These are phyloP conservation scores for Trichonephila clavata DNA, from an alignment of 1,140 invertebrate genomes.

Conservation along the genomic window DNA sequence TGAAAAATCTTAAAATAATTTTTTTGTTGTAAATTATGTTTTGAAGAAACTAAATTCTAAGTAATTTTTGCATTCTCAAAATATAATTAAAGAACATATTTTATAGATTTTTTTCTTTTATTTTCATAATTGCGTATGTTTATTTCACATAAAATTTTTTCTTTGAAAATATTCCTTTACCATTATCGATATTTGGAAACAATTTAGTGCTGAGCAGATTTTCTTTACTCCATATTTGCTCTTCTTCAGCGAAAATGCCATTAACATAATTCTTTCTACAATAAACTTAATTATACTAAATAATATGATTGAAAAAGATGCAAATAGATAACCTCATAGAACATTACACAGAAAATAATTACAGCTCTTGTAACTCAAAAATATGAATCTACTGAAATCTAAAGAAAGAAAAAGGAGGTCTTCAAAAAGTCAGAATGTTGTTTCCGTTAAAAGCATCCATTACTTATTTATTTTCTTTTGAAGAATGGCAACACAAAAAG, in stretches of 20 bases:
- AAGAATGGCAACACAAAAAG: background rate
- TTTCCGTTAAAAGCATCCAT: slow-evolving; percentile 9
- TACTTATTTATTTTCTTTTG: slow-evolving; percentile 28
- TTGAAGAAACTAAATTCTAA: no score
- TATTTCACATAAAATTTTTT: no score
- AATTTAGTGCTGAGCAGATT: no score
- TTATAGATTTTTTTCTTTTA: no score
- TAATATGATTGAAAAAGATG: background rate
- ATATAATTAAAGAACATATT: no score
- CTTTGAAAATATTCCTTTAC: no score
- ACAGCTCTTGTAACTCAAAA: background rate
- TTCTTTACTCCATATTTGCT: no score
- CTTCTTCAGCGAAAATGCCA: background rate
- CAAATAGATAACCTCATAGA: background rate
- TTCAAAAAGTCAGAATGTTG: slow-evolving; percentile 13
- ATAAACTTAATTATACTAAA: background rate
- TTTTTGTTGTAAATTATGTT: no score
- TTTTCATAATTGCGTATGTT: no score
- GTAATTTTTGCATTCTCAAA: no score
- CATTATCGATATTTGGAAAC: no score
- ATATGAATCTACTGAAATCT: background rate
- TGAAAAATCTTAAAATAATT: no score
- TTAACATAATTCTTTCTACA: background rate
- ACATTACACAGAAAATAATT: background rate
- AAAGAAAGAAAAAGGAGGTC: background rate